These are phyloP conservation scores for Mimumesa dahlbomi DNA, from an alignment of 2,888 invertebrate species.

Conservation along the genomic window DNA sequence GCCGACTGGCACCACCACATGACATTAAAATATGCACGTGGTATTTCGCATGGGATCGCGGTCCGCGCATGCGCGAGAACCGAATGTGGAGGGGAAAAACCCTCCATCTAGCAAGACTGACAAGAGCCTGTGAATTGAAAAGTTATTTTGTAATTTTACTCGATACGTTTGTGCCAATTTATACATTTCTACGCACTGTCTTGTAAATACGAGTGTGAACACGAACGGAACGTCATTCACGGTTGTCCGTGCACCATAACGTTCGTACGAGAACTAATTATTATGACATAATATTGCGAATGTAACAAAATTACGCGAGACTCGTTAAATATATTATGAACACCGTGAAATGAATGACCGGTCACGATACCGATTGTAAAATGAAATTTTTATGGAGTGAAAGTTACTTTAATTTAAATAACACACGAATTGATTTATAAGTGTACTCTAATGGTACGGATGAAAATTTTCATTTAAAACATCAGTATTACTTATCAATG, in stretches of 20 bases:
- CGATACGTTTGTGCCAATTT: conserved; percentile 44
- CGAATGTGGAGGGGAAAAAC: conserved; percentile 24
- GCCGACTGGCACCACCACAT: too few relatives aligned
- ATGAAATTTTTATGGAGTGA: conserved; percentile 4
- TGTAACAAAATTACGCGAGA: conserved; percentile 13
- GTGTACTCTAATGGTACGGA: background rate
- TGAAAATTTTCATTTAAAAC: background rate
- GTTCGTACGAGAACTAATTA: conserved; percentile 5
- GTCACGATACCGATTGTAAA: conserved; percentile 11
- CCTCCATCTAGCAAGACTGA: conserved; percentile 17
- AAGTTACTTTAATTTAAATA: conserved; percentile 5
- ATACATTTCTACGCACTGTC: conserved; percentile 17
- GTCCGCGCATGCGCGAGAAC: conserved; percentile 16
- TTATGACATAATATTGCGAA: conserved; percentile 15
- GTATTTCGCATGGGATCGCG: conserved; percentile 3
- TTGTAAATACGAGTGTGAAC: conserved; percentile 24
- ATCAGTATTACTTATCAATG: conserved; percentile 11
- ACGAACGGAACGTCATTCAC: background rate
- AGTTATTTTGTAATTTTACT: conserved; percentile 28
- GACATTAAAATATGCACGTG: too few relatives aligned
- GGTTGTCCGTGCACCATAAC: background rate
- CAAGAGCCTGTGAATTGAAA: conserved; percentile 32
- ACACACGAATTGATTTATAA: background rate
- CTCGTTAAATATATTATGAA: conserved; percentile 8
- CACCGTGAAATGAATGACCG: conserved; percentile 14